Evolutionary conservation across 2,797 vertebrate species (phyloP).

Genomic region (Scyliorhinus canicula): DNA sequence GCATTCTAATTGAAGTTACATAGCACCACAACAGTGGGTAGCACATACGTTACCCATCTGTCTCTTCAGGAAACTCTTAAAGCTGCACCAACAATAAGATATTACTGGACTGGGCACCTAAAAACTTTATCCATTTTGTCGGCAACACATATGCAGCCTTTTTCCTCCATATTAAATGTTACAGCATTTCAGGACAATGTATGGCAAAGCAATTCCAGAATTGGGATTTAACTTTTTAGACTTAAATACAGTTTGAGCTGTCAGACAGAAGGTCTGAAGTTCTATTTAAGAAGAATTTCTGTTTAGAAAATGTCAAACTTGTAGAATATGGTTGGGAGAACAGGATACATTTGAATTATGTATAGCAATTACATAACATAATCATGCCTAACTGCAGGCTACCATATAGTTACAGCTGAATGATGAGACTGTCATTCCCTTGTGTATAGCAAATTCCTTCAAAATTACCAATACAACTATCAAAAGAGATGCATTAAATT

Average conservation of each 20-base stretch:
- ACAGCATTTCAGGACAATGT: neutral
- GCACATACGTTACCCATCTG: neutral
- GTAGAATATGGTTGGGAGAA: neutral
- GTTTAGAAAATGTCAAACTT: neutral
- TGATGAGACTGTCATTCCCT: neutral
- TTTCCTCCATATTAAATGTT: neutral
- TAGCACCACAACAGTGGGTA: neutral
- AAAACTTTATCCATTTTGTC: neutral
- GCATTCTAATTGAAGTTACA: neutral
- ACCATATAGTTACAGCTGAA: neutral
- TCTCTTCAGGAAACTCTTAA: neutral
- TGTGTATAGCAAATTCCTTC: neutral
- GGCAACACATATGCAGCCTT: neutral
- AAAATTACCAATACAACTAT: neutral
- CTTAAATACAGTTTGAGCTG: neutral
- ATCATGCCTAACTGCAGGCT: neutral
- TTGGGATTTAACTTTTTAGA: neutral
- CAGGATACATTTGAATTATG: neutral
- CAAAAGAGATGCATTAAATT: neutral
- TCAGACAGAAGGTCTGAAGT: neutral
- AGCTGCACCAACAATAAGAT: neutral
- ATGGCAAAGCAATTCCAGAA: neutral
- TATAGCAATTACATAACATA: neutral
- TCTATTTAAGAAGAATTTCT: neutral
- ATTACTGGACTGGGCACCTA: neutral